Evolutionary conservation across 2,113 vertebrate genomes (phyloP).

Genomic region (Cinclus cinclus): DNA sequence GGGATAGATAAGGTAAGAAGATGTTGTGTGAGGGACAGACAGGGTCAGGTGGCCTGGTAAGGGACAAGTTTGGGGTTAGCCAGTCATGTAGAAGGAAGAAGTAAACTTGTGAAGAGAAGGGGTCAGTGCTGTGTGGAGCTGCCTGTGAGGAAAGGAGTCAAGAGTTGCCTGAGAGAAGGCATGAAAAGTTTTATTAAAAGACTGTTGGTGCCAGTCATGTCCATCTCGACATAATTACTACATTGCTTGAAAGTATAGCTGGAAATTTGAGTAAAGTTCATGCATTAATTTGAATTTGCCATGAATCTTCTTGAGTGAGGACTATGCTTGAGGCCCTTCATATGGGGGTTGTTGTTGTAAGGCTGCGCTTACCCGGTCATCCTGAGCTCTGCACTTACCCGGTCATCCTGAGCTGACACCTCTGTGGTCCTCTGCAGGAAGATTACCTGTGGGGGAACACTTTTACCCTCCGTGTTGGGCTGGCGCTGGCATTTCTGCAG

Average conservation of each 20-base stretch:
- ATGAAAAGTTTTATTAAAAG: too few species aligned
- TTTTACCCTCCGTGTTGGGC: background rate
- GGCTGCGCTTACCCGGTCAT: background rate
- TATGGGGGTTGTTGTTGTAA: background rate
- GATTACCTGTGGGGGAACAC: rapidly evolving
- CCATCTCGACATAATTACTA: too few species aligned
- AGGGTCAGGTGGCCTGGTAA: too few species aligned
- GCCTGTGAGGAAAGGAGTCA: too few species aligned
- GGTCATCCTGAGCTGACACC: background rate
- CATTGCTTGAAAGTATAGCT: background rate
- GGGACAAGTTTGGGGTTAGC: too few species aligned
- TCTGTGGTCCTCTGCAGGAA: background rate
- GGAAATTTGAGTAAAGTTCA: background rate
- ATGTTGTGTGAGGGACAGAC: too few species aligned
- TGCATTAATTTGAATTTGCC: background rate
- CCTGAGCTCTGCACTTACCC: background rate
- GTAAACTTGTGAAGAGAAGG: too few species aligned
- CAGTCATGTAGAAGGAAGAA: too few species aligned
- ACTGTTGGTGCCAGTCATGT: too few species aligned
- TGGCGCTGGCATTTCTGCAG: background rate
- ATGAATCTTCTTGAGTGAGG: background rate
- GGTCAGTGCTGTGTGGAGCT: too few species aligned
- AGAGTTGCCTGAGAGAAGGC: too few species aligned
- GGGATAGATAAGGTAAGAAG: too few species aligned
- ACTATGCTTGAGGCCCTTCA: background rate